A percentile compares a stretch with the other conserved stretches of the same genome.
Evolutionary conservation across 2,113 vertebrate genomes (phyloP).

Genomic region (Caranx melampygus): DNA sequence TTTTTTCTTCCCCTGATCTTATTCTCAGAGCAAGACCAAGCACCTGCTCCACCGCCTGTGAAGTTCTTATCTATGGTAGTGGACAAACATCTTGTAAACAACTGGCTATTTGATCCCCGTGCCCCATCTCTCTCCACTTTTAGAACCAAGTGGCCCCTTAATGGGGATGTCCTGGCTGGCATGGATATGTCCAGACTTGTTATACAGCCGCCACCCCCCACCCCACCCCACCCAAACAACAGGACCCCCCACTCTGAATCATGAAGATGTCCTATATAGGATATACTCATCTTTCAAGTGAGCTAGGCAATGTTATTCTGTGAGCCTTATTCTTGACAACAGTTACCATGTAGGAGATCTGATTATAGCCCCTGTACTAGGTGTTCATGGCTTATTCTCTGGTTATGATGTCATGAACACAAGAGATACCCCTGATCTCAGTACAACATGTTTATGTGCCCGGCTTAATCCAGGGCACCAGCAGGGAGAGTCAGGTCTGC

Average conservation of each 20-base stretch:
- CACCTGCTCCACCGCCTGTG: slow-evolving; percentile 25
- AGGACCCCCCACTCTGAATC: slow-evolving; percentile 55
- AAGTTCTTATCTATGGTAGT: slow-evolving; percentile 50
- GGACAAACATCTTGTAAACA: slow-evolving; percentile 68
- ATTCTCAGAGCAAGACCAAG: slow-evolving; percentile 6
- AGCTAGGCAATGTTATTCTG: slow-evolving; percentile 48
- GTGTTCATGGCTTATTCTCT: slow-evolving; percentile 50
- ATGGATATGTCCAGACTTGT: slow-evolving; percentile 75
- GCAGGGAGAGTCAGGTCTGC: slow-evolving; percentile 36
- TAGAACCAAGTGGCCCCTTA: slow-evolving; percentile 74
- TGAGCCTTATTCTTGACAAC: slow-evolving; percentile 63
- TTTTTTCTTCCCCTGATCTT: neutral
- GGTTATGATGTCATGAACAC: slow-evolving; percentile 56
- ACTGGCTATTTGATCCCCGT: slow-evolving; percentile 67
- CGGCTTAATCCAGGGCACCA: slow-evolving; percentile 33
- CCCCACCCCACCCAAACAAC: slow-evolving; percentile 8
- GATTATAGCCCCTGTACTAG: slow-evolving; percentile 61
- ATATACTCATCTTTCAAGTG: slow-evolving; percentile 68
- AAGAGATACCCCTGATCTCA: slow-evolving; percentile 52
- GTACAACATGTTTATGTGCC: slow-evolving; percentile 48
- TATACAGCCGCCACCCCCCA: slow-evolving; percentile 10
- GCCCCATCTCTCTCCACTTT: slow-evolving; percentile 66
- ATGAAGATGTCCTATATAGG: slow-evolving; percentile 52
- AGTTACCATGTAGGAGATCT: slow-evolving; percentile 71
- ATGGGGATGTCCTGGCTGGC: slow-evolving; percentile 66